Conservation (phyloP, 2,888 invertebrate genomes). For the Cheilosia grossa region DNA sequence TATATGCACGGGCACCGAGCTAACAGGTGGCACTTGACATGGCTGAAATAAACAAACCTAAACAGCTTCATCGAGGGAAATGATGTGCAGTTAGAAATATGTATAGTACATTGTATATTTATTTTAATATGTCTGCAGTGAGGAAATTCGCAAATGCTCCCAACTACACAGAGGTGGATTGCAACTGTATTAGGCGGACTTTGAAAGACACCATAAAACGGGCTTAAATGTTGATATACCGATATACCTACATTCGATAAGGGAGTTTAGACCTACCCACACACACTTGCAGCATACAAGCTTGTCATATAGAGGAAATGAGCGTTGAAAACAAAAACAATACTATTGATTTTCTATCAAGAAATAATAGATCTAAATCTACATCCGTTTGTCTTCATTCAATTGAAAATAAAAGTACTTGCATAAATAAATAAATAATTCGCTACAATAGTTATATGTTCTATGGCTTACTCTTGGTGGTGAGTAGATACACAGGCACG, state of each 20-base stretch:
- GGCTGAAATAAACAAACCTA: slow-evolving; percentile 24
- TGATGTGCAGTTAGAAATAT: slow-evolving; percentile 43
- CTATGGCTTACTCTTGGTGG: not conserved
- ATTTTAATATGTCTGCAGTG: not conserved
- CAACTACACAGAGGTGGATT: too few species aligned
- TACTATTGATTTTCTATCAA: slow-evolving; percentile 57
- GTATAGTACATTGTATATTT: slow-evolving; percentile 21
- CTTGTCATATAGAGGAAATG: slow-evolving; percentile 1
- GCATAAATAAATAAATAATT: slow-evolving; percentile 18
- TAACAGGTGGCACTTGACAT: slow-evolving; percentile 56
- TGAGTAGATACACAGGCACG: not conserved
- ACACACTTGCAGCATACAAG: slow-evolving; percentile 1
- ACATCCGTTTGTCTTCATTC: slow-evolving; percentile 24
- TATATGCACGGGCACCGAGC: not conserved
- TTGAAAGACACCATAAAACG: too few species aligned
- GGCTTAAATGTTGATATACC: too few species aligned
- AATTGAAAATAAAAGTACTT: slow-evolving; percentile 12
- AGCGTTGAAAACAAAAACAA: slow-evolving; percentile 24
- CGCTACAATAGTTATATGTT: not conserved
- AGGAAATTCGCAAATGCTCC: too few species aligned
- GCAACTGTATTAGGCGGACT: too few species aligned
- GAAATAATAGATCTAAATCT: slow-evolving; percentile 48
- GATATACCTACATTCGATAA: too few species aligned
- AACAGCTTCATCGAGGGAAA: slow-evolving; percentile 19
- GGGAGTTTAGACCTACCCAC: not conserved